A percentile compares a stretch with the other conserved stretches of the same genome.
Evolutionary conservation across 2,797 vertebrate genomes (phyloP).

Genomic region (Mus spretus): DNA sequence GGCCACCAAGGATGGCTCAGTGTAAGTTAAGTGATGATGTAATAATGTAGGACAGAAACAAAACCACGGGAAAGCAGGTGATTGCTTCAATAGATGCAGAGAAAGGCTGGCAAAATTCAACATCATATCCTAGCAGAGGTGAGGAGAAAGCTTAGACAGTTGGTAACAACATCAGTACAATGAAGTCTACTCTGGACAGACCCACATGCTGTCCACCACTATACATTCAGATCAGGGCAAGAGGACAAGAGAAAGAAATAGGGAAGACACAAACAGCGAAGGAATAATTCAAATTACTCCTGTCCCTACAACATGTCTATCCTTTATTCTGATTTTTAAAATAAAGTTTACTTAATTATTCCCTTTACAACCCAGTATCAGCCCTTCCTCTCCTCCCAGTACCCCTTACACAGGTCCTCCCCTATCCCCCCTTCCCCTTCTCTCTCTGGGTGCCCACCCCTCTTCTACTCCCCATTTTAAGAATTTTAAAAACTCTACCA

Average conservation of each 20-base stretch:
- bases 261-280: background rate
- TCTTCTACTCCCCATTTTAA: background rate
- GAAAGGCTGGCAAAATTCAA: background rate
- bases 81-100: background rate
- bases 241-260: background rate
- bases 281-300: background rate
- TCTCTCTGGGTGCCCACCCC: too few relatives aligned
- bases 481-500: background rate
- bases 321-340: too few relatives aligned
- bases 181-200: background rate
- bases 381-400: too few relatives aligned
- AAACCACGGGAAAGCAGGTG: background rate
- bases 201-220: background rate
- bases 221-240: background rate
- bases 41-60: background rate
- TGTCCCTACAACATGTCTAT: background rate
- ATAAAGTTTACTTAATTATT: too few relatives aligned
- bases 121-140: background rate
- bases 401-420: too few relatives aligned
- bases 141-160: background rate
- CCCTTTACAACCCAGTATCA: too few relatives aligned
- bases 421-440: too few relatives aligned
- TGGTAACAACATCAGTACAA: background rate
- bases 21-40: background rate
- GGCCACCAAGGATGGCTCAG: background rate